Conservation (phyloP, 2,113 vertebrate genomes). For the Campylorhamphus procurvoides region DNA sequence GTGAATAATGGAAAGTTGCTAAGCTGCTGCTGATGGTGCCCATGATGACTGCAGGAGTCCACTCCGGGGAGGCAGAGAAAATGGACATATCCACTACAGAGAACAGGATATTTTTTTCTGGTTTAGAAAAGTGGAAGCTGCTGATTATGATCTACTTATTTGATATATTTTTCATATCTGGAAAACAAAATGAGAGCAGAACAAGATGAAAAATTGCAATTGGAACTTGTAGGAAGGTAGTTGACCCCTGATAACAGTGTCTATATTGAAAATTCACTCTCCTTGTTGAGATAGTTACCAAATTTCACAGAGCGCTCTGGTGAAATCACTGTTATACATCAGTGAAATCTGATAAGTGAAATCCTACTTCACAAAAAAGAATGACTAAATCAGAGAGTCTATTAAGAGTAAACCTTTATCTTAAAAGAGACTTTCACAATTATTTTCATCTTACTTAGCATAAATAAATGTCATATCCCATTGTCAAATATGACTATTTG, state of each 20-base stretch:
- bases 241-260: not conserved
- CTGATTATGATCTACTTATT: slow-evolving; percentile 9
- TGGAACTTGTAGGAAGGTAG: not conserved
- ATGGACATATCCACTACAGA: not conserved
- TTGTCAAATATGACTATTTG: not conserved
- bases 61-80: accelerated
- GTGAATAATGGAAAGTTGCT: not conserved
- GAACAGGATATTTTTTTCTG: not conserved
- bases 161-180: not conserved
- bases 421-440: not conserved
- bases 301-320: not conserved
- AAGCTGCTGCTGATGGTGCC: not conserved
- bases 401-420: not conserved
- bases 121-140: not conserved
- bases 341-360: not conserved
- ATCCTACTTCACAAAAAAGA: not conserved
- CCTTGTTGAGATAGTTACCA: not conserved
- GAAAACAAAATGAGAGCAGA: not conserved
- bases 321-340: not conserved
- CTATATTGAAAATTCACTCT: not conserved
- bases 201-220: not conserved
- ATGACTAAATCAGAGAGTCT: not conserved
- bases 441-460: not conserved
- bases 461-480: not conserved
- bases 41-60: not conserved